A percentile compares a stretch with the other conserved stretches of the same genome.
Conservation (phyloP, 2,113 vertebrate species). For the Sturnus vulgaris region DNA sequence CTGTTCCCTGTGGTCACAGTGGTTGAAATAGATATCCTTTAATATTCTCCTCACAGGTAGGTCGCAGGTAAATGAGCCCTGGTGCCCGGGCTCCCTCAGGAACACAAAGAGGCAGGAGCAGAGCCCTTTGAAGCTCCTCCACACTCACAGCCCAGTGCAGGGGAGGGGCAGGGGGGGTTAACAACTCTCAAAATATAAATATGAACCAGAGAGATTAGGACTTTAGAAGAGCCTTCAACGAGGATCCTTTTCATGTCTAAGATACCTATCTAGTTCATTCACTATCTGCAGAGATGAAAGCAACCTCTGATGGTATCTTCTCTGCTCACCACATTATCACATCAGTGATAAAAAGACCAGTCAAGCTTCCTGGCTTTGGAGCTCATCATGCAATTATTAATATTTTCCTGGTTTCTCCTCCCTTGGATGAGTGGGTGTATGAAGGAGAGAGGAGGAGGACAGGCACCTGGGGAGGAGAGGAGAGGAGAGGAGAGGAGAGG, state of each 20-base stretch:
- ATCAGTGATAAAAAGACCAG: constrained; percentile 10
- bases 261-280: constrained; percentile 18
- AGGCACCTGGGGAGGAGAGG: background rate
- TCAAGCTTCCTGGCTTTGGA: background rate
- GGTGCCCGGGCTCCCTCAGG: background rate
- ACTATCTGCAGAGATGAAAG: constrained; percentile 43
- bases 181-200: background rate
- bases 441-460: background rate
- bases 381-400: background rate
- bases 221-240: background rate
- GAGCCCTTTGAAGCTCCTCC: background rate
- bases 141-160: background rate
- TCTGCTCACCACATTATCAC: background rate
- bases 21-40: background rate
- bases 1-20: constrained; percentile 3
- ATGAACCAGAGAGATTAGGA: background rate
- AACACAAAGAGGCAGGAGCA: background rate
- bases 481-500: background rate
- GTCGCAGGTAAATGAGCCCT: background rate
- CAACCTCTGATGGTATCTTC: constrained; percentile 11
- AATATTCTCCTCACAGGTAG: background rate
- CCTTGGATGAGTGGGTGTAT: background rate
- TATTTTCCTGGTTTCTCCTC: background rate
- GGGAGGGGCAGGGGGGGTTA: background rate
- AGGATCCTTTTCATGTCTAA: constrained; percentile 11